Conservation (phyloP, 2,888 invertebrate genomes). For the Drosophila picticornis region DNA sequence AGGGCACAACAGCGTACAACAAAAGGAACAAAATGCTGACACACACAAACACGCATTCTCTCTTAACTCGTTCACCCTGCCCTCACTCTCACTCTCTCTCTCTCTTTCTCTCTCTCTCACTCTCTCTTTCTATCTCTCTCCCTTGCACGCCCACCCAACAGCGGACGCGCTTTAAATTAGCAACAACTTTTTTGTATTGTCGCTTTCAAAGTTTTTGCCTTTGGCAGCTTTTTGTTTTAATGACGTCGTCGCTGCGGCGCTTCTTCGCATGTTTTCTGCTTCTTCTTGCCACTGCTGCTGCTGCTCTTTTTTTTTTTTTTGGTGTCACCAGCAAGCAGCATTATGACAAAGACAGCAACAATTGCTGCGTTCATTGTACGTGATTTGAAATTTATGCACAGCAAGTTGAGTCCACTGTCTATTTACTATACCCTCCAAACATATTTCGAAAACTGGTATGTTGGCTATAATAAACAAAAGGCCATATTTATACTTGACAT, state of each 20-base stretch:
- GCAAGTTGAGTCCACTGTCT: slow-evolving; percentile 51
- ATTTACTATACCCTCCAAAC: slow-evolving; percentile 21
- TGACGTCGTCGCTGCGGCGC: slow-evolving; percentile 44
- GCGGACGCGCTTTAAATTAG: slow-evolving; percentile 70
- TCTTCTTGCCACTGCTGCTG: slow-evolving; percentile 22
- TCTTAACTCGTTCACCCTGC: slow-evolving; percentile 15
- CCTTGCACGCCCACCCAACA: slow-evolving; percentile 33
- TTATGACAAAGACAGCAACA: slow-evolving; percentile 43
- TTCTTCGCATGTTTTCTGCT: slow-evolving; percentile 28
- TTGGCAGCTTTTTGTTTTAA: slow-evolving; percentile 63
- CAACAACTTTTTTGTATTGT: slow-evolving; percentile 50
- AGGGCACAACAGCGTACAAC: slow-evolving; percentile 25
- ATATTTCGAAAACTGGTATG: background rate
- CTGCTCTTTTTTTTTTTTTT: slow-evolving; percentile 45
- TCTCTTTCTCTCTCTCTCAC: background rate
- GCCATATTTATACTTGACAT: background rate
- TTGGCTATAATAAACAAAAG: background rate
- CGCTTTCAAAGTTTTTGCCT: slow-evolving; percentile 32
- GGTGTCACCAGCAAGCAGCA: slow-evolving; percentile 57
- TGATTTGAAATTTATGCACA: slow-evolving; percentile 79
- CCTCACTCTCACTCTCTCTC: slow-evolving; percentile 6
- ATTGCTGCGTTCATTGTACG: slow-evolving; percentile 69
- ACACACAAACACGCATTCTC: slow-evolving; percentile 6
- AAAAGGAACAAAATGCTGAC: slow-evolving; percentile 25
- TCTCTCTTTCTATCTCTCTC: slow-evolving; percentile 11